Evolutionary conservation across 2,113 vertebrate genomes (phyloP).

Genomic region (Neofelis nebulosa): DNA sequence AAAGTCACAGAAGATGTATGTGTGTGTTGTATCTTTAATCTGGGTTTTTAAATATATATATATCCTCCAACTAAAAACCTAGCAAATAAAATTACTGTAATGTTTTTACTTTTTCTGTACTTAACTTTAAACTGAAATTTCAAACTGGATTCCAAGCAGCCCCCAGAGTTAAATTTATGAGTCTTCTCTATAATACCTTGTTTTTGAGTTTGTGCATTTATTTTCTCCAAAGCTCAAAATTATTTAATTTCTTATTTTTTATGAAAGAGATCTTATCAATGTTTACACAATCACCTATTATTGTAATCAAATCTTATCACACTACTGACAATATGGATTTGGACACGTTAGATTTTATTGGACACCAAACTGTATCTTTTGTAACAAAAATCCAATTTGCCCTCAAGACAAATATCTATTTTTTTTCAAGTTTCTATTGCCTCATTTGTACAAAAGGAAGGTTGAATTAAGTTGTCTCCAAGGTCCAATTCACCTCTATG

Average conservation of each 20-base stretch:
- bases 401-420: not conserved
- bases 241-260: not conserved
- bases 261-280: not conserved
- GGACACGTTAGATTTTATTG: not conserved
- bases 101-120: not conserved
- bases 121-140: constrained; percentile 9
- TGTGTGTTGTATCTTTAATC: not conserved
- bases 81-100: not conserved
- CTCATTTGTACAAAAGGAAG: not conserved
- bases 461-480: not conserved
- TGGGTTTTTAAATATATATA: not conserved
- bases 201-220: not conserved
- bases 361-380: not conserved
- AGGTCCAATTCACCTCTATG: not conserved
- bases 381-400: not conserved
- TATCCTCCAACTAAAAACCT: not conserved
- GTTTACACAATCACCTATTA: not conserved
- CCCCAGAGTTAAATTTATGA: not conserved
- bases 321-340: not conserved
- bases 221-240: not conserved
- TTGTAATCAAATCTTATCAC: not conserved
- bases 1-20: not conserved
- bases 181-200: not conserved
- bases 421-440: not conserved
- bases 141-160: not conserved